Conservation (phyloP, 2,113 vertebrate genomes). For the Noctilio leporinus region DNA sequence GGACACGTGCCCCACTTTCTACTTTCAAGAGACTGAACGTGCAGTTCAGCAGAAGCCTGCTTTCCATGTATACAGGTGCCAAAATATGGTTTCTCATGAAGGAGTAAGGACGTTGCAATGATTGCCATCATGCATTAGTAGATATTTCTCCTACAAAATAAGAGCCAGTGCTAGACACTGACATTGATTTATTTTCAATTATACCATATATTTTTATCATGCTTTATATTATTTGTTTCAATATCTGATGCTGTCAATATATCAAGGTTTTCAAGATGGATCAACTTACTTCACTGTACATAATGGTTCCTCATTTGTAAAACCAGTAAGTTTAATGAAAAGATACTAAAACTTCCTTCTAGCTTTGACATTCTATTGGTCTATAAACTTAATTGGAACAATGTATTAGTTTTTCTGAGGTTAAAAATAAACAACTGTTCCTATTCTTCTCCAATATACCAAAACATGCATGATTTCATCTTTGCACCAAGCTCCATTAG, state of each 20-base stretch:
- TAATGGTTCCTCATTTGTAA: background rate
- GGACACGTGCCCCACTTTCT: background rate
- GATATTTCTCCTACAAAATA: background rate
- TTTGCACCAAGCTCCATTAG: background rate
- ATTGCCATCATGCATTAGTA: background rate
- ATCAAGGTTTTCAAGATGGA: background rate
- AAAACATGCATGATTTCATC: background rate
- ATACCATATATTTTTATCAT: background rate
- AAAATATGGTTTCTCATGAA: background rate
- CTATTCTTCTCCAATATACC: background rate
- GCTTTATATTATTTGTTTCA: background rate
- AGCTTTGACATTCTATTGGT: background rate
- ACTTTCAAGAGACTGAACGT: background rate
- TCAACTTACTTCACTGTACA: background rate
- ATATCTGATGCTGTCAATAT: background rate
- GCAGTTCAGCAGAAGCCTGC: background rate
- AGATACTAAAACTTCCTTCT: background rate
- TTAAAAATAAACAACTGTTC: background rate
- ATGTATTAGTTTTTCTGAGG: background rate
- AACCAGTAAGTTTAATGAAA: background rate
- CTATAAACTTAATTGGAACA: background rate
- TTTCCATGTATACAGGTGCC: background rate
- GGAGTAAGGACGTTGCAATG: background rate
- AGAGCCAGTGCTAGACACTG: background rate
- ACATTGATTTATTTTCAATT: background rate